These are phyloP conservation scores for Andrena haemorrhoa DNA, from an alignment of 2,888 invertebrate genomes.

Conservation along the genomic window DNA sequence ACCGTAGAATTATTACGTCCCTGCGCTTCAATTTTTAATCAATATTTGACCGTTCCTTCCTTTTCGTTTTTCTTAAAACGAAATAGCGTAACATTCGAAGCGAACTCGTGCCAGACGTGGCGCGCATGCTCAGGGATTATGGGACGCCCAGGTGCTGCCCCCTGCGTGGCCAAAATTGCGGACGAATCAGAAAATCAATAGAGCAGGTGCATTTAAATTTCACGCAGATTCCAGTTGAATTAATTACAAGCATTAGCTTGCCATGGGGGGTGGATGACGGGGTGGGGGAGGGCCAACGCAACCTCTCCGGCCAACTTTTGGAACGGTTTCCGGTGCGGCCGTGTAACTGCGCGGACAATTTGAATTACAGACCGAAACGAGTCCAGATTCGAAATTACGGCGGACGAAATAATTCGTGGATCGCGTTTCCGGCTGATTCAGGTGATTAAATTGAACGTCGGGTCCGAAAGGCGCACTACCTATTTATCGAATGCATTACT, in stretches of 20 bases:
- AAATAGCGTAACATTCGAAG: constrained; percentile 10
- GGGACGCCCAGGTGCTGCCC: constrained; percentile 49
- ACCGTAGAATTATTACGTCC: no score
- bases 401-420: neutral
- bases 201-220: constrained; percentile 70
- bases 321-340: constrained; percentile 18
- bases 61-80: neutral
- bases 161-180: constrained; percentile 35
- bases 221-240: constrained; percentile 65
- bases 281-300: neutral
- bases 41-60: neutral
- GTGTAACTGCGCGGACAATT: constrained; percentile 44
- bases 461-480: neutral
- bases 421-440: neutral
- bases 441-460: neutral
- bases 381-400: neutral
- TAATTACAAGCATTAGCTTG: constrained; percentile 63
- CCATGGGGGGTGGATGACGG: neutral
- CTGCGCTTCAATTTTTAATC: constrained; percentile 5
- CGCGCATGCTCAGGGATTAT: constrained; percentile 17
- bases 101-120: neutral
- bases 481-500: neutral
- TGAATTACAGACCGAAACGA: constrained; percentile 22
- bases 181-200: constrained; percentile 65
- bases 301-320: constrained; percentile 7